Conservation (phyloP, 2,888 invertebrate genomes). For the Scaptomyza parva region DNA sequence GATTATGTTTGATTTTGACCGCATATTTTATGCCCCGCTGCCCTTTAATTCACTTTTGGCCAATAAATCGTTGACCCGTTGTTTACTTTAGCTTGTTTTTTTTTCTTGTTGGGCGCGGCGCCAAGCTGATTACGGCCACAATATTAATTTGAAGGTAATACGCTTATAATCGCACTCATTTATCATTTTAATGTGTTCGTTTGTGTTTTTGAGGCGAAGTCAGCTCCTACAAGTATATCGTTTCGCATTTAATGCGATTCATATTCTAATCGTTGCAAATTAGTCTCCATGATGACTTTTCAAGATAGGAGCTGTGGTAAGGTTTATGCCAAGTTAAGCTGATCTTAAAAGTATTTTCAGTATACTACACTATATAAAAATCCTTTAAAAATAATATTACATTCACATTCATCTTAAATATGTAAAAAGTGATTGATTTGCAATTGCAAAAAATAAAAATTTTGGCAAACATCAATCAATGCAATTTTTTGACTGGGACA, state of each 20-base stretch:
- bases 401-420: not conserved
- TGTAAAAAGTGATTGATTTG: slow-evolving; percentile 65
- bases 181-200: slow-evolving; percentile 72
- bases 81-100: not conserved
- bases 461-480: slow-evolving; percentile 57
- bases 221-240: slow-evolving; percentile 21
- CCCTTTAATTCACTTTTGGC: slow-evolving; percentile 71
- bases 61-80: slow-evolving; percentile 71
- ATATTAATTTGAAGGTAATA: slow-evolving; percentile 77
- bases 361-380: not conserved
- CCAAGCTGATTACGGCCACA: slow-evolving; percentile 65
- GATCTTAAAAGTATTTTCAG: too few species aligned
- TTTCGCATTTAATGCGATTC: slow-evolving; percentile 52
- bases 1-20: slow-evolving; percentile 80
- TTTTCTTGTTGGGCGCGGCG: slow-evolving; percentile 44
- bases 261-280: slow-evolving; percentile 50
- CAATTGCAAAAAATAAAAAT: slow-evolving; percentile 45
- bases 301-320: not conserved
- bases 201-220: slow-evolving; percentile 19
- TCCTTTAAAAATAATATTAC: not conserved
- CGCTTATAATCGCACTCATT: slow-evolving; percentile 74
- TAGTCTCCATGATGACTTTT: slow-evolving; percentile 26
- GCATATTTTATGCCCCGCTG: slow-evolving; percentile 49
- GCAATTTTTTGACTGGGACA: slow-evolving; percentile 47
- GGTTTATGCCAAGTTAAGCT: too few species aligned